Evolutionary conservation across 1,140 invertebrate species (phyloP).

Genomic region (Calliopsis andreniformis): DNA sequence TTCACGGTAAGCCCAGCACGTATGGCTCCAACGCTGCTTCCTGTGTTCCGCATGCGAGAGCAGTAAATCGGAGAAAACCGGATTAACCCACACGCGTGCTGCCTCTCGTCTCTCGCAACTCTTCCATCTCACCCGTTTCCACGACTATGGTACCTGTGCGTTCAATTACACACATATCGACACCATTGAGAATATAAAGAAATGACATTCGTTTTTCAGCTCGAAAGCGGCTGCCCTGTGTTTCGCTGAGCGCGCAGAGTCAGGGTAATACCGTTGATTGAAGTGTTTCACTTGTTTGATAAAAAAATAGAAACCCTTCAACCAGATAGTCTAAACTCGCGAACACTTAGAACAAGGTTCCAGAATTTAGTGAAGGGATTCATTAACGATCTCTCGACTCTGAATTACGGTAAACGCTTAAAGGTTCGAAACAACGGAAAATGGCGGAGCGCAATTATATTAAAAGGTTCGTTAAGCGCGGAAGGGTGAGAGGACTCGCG

Average conservation of each 20-base stretch:
- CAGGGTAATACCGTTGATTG: no score
- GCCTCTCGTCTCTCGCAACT: background rate
- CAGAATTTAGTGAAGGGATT: background rate
- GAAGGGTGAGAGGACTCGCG: background rate
- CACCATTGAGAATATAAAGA: no score
- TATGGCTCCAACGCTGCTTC: slow-evolving; percentile 13
- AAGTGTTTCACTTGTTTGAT: no score
- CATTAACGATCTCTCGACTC: background rate
- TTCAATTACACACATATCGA: no score
- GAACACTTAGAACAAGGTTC: background rate
- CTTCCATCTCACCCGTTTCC: no score
- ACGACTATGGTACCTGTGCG: no score
- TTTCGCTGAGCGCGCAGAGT: no score
- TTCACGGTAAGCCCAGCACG: slow-evolving; percentile 28
- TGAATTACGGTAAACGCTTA: background rate
- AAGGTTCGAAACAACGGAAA: background rate
- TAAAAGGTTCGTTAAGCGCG: slow-evolving; percentile 5
- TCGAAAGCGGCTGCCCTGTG: no score
- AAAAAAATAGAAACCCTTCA: no score
- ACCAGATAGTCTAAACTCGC: no score
- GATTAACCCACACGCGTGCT: slow-evolving; percentile 34
- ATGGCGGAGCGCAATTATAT: background rate
- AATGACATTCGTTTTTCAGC: no score
- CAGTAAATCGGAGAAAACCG: slow-evolving; percentile 44
- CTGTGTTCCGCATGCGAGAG: slow-evolving; percentile 28